Conservation (phyloP, 2,797 vertebrate genomes). For the Amblyraja radiata region DNA sequence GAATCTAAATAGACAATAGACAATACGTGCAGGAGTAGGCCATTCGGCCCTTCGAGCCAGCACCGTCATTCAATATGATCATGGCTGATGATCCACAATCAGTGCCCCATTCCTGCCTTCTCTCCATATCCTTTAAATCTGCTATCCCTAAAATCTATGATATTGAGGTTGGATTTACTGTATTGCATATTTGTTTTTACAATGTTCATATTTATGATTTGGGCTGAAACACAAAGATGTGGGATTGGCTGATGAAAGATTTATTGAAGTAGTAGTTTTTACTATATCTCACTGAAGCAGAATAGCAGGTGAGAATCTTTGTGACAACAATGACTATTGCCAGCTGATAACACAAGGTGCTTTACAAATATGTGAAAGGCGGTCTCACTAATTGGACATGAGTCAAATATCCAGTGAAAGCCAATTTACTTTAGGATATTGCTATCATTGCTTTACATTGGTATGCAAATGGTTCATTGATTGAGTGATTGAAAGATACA, state of each 20-base stretch:
- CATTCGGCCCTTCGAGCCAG: no score
- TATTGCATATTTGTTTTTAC: background rate
- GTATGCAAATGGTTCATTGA: background rate
- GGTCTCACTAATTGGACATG: background rate
- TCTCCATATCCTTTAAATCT: no score
- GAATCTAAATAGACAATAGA: no score
- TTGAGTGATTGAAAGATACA: no score
- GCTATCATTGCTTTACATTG: background rate
- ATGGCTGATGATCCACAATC: no score
- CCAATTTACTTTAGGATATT: background rate
- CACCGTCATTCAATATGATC: no score
- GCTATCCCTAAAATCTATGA: no score
- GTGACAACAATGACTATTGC: background rate
- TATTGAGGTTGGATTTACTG: background rate
- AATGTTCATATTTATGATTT: background rate
- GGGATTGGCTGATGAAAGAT: background rate
- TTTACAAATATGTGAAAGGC: conserved; percentile 10
- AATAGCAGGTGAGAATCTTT: background rate
- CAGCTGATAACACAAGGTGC: conserved; percentile 25
- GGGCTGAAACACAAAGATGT: background rate
- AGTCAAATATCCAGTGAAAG: background rate
- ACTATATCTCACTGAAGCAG: background rate
- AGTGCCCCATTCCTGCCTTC: no score
- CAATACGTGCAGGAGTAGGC: no score
- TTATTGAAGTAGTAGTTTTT: background rate